Percentiles rank a stretch among this genome's conserved stretches.
These are phyloP conservation scores for Oenanthe melanoleuca DNA, from an alignment of 2,113 vertebrate species.

Conservation along the genomic window DNA sequence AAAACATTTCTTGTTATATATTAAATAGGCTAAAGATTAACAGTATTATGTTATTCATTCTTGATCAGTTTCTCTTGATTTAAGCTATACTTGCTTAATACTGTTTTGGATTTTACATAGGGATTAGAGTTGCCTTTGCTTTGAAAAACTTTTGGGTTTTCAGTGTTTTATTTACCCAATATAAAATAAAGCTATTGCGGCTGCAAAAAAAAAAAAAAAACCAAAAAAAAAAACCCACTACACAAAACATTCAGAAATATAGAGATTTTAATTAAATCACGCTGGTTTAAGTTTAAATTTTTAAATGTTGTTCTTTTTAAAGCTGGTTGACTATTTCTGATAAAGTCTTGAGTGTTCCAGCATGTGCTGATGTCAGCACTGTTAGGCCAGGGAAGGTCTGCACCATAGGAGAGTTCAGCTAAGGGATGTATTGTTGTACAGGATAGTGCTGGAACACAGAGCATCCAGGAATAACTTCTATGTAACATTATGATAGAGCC, in stretches of 20 bases:
- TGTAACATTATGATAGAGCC: background rate
- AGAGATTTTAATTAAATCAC: background rate
- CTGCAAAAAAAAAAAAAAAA: background rate
- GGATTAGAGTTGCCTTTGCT: background rate
- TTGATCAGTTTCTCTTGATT: background rate
- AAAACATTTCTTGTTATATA: background rate
- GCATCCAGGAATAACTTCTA: background rate
- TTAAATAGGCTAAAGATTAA: background rate
- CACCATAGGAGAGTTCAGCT: background rate
- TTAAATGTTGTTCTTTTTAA: background rate
- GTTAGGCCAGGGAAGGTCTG: background rate
- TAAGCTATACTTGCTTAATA: background rate
- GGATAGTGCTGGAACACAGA: background rate
- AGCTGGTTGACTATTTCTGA: background rate
- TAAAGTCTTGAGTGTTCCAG: background rate
- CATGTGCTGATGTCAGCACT: background rate
- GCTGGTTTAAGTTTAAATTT: background rate
- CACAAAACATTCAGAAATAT: background rate
- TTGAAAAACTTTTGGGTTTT: background rate
- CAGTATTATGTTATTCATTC: background rate
- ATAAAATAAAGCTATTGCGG: background rate
- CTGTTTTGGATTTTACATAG: background rate
- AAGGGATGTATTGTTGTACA: background rate
- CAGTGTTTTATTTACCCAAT: background rate
- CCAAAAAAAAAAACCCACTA: too few relatives aligned